Base-by-base conservation (phyloP, 1,140 invertebrate genomes). In the Leptinotarsa undecemlineata region DNA sequence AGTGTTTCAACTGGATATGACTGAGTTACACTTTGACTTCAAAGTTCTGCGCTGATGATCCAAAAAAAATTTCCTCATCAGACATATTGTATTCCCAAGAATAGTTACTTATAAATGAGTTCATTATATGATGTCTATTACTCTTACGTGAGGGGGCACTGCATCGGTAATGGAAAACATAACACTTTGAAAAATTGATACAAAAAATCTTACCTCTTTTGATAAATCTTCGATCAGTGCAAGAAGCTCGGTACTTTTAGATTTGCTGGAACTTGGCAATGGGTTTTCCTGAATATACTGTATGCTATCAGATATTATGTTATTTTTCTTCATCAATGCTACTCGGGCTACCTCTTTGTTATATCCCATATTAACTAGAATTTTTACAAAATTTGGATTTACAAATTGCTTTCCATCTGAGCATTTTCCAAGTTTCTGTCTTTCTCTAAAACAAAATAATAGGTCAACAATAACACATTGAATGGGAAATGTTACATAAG, bases 321-420 rank as follows among this genome's bases (percentile, higher is more conserved):
- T 94, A 78, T 94, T 90, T 17, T 88, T 84, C 74, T 88, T 87
- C 74, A 88, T 86, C 20, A 94, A 82, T 1, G 92, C 92, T 13
- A 85, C 76, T 0, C 86, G 80, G 3, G 91, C 88, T 14, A 88
- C 81, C 6, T 86, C 84, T 4, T 86, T 86, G 13, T 86, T 78
- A 85, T 87, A 94, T 0, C 93, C 92, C 93, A 94, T 93, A 48
- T 87, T 87, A 33, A 88, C 84, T 23, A 93, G 76, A 66, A 87
- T 88, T 76, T 89, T 87, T 42, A 90, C 86, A 68, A 86, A 86
- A 20, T 85, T 81, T 15, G 87, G 84, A 78, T 89, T 87, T 2
- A 91, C 86, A 76, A 88, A 88, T 73, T 87, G 85, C 68, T 85
- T 83, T 8, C 86, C 86, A 78, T 88, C 86, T 1, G 73, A 81